Percentiles rank a stretch among this genome's conserved stretches.
Evolutionary conservation across 2,888 invertebrate genomes (phyloP).

Genomic region (Leptinotarsa juncta): DNA sequence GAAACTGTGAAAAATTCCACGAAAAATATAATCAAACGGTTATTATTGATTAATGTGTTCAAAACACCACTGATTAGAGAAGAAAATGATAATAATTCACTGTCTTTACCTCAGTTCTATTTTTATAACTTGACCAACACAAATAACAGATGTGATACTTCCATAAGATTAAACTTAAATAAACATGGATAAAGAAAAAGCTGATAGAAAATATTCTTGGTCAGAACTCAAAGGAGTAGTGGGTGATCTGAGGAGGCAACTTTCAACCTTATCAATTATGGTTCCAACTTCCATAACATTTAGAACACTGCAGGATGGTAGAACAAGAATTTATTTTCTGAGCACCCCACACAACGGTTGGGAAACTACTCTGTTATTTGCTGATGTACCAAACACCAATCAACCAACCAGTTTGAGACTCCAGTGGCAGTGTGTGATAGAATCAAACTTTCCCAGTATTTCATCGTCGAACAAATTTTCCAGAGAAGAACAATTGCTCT

Average conservation of each 20-base stretch:
- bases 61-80: slow-evolving; percentile 2
- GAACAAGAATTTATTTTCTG: slow-evolving; percentile 89
- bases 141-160: slow-evolving; percentile 51
- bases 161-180: slow-evolving; percentile 30
- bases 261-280: slow-evolving; percentile 83
- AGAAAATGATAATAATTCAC: slow-evolving; percentile 30
- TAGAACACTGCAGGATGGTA: slow-evolving; percentile 80
- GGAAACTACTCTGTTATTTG: slow-evolving; percentile 89
- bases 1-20: slow-evolving; percentile 34
- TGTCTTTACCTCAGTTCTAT: slow-evolving; percentile 38
- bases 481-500: slow-evolving; percentile 88
- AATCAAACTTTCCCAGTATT: slow-evolving; percentile 78
- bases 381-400: slow-evolving; percentile 79
- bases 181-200: slow-evolving; percentile 50
- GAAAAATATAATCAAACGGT: slow-evolving; percentile 1
- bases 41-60: neutral
- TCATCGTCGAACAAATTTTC: slow-evolving; percentile 74
- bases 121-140: slow-evolving; percentile 44
- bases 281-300: slow-evolving; percentile 87
- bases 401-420: slow-evolving; percentile 69
- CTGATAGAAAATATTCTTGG: slow-evolving; percentile 72
- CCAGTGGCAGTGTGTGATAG: slow-evolving; percentile 85
- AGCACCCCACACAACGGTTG: slow-evolving; percentile 88
- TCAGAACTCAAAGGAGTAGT: slow-evolving; percentile 84
- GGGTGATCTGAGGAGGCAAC: slow-evolving; percentile 81